Base-by-base conservation (phyloP, 2,113 vertebrate species). In the Apteryx owenii region DNA sequence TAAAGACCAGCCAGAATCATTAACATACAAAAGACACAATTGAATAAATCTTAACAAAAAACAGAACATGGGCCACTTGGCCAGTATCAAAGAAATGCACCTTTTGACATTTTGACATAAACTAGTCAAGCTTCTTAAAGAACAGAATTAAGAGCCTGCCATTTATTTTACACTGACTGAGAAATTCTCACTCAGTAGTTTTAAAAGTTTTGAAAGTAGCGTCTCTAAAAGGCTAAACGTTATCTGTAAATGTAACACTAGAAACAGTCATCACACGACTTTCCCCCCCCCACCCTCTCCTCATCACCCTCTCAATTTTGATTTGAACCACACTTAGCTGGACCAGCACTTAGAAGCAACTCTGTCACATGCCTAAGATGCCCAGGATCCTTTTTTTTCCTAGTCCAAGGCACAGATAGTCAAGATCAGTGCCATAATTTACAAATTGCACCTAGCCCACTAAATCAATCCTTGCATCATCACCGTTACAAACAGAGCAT, bases 241-340 rank as follows among this genome's bases (percentile, higher is more conserved):
- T 23, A 87, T 19, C 18, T 81, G 44, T 66, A 79, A 53, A 65
- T 2, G 1, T 29, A 61, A 60, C 16, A 44, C 38, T 7, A 61
- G 22, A 79, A 71, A 42, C 13, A 62, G 40, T 21, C 36, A 0
- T 0, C 28, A 62, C 12, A n/a, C 19, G 12, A n/a, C 5, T 71
- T 60, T 50, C 25, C 46, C 36, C 51, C 51, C 14, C 51, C 31
- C 83, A 15, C 20, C 14, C 17, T 60, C 44, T 61, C 44, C 44
- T 70, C 2, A 73, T 36, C 23, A 56, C 5, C 26, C 9, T 77
- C 19, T 85, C 54, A 75, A 36, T 29, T 95, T 68, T 82, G 3
- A 85, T 36, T 50, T 40, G n/a, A 69, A 80, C 40, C 68, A 11
- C 12, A 12, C 25, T 73, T 53, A 33, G 17, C 18, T 48, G 62